A percentile compares a stretch with the other conserved stretches of the same genome.
Evolutionary conservation across 1,140 invertebrate species (phyloP).

Genomic region (Cyclina sinensis): DNA sequence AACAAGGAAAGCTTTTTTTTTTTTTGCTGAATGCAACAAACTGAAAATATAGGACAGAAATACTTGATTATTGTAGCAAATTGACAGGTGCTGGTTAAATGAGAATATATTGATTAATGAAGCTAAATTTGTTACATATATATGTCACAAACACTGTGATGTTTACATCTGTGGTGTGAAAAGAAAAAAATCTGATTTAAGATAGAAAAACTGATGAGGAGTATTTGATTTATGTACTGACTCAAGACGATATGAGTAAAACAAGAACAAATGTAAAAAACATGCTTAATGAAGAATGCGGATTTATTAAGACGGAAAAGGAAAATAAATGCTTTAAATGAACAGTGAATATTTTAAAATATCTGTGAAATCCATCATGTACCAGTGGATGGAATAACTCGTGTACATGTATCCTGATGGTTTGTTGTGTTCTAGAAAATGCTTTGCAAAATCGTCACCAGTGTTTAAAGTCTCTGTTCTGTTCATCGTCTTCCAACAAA

Average conservation of each 20-base stretch:
- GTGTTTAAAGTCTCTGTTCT: neutral
- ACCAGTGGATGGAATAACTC: neutral
- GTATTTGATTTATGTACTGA: too few relatives aligned
- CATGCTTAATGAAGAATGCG: too few relatives aligned
- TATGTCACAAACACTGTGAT: neutral
- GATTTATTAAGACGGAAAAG: too few relatives aligned
- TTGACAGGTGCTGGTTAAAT: neutral
- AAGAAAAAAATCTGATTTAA: neutral
- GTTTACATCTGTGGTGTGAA: neutral
- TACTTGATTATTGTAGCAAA: neutral
- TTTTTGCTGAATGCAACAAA: too few relatives aligned
- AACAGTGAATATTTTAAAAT: neutral
- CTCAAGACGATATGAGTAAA: too few relatives aligned
- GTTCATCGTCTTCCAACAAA: neutral
- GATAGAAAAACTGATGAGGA: too few relatives aligned
- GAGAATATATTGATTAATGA: neutral
- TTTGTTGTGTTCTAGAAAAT: neutral
- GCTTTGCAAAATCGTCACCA: neutral
- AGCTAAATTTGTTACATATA: neutral
- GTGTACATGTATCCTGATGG: constrained; percentile 20
- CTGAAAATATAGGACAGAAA: neutral
- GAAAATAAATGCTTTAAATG: too few relatives aligned
- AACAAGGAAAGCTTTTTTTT: too few relatives aligned
- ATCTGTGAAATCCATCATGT: neutral
- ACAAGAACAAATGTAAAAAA: too few relatives aligned